Evolutionary conservation across 1,140 invertebrate genomes (phyloP).

Genomic region (Zaprionus inermis): DNA sequence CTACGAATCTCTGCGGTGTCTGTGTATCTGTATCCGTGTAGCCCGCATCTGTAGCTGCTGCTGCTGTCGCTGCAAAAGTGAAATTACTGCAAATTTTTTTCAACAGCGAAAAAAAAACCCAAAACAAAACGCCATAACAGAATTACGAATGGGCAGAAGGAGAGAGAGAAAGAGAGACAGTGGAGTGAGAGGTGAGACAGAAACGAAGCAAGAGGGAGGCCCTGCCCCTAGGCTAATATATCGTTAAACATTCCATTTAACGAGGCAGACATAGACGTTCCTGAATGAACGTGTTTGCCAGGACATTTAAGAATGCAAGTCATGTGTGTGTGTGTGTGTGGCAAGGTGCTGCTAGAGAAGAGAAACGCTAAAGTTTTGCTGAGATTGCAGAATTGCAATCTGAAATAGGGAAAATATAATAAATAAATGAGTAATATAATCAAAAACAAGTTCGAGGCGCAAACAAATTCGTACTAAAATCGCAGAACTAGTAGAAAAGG

Average conservation of each 20-base stretch:
- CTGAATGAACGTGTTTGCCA: conserved; percentile 29
- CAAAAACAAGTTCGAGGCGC: too few species aligned
- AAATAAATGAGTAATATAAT: not conserved
- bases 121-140: conserved; percentile 30
- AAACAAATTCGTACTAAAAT: too few species aligned
- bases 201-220: too few species aligned
- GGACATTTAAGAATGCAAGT: conserved; percentile 43
- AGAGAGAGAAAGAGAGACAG: not conserved
- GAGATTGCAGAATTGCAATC: not conserved
- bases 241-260: conserved; percentile 83
- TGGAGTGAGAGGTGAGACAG: too few species aligned
- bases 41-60: conserved; percentile 21
- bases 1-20: not conserved
- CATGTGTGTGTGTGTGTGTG: conserved; percentile 7
- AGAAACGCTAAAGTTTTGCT: not conserved
- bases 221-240: conserved; percentile 68
- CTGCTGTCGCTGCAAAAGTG: conserved; percentile 66
- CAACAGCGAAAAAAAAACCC: not conserved
- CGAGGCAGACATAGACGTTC: conserved; percentile 56
- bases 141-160: conserved; percentile 28
- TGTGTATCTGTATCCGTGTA: conserved; percentile 10
- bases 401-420: not conserved
- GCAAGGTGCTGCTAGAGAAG: conserved; percentile 4
- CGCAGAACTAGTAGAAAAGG: too few species aligned
- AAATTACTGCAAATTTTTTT: conserved; percentile 75